Base-by-base conservation (phyloP, 2,888 invertebrate species). In the Cistogaster globosa region DNA sequence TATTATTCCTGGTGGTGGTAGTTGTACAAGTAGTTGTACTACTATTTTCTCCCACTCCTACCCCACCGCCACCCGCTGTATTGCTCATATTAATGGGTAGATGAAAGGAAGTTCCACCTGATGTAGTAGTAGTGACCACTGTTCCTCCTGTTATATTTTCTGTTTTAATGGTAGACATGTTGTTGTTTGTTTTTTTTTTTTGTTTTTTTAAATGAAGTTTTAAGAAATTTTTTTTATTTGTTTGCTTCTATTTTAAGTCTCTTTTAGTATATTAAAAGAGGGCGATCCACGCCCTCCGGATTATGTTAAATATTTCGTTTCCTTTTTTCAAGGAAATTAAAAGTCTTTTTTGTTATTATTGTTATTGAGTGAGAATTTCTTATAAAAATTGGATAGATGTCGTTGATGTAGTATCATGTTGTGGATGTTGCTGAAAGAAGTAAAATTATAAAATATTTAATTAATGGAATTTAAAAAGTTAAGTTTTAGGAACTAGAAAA, bases 1-100 rank as follows among this genome's bases (percentile, higher is more conserved):
- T 95, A 93, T 97, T 92, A 86, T 92, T 89, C 26, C 90, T 89
- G 26, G 87, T 88, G 20, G 88, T 89, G 38, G 89, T 88, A n/a
- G 89, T 84, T 18, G 88, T 87, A 18, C 88, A 84, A 18, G 88
- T 62, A n/a, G 86, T 86, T 14, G 65, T n/a, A 11, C 77, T 57
- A 45, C 65, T 26, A 48, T 8, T 55, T 14, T 38, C 55, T 26
- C 86, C 36, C 12, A 74, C 67, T 20, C 48, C 53, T 16, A 84
- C 26, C 14, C 80, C 63, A n/a, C 62, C 74, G 18, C 69, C 76
- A 9, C 22, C 58, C 12, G 67, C 63, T 55, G 78, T 71, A 58
- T 84, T 88, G 87, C 89, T 89, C 90, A 90, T 90, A 62, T 87
- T 87, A 45, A 85, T 60, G 53, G 87, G 86, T 48, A 87, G 75